phyloP scores from a whole-genome alignment of 2,113 vertebrate species.

The Amia ocellicauda region DNA sequence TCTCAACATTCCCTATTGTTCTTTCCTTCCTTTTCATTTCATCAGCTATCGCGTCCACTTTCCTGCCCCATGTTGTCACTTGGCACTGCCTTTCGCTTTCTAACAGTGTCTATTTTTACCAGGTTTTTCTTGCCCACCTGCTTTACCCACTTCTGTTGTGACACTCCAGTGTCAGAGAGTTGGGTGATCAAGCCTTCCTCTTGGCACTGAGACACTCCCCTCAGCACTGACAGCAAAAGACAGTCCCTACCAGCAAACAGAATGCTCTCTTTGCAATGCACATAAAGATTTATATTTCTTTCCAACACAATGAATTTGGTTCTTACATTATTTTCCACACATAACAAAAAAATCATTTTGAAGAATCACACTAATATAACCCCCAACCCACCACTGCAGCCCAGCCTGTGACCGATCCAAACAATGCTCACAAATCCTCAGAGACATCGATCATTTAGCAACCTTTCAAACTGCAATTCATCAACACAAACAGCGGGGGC shows the following conservation, averaged over 20 bases:
- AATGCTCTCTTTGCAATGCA: too few relatives aligned
- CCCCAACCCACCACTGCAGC: too few relatives aligned
- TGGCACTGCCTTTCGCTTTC: constrained; percentile 33
- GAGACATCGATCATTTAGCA: too few relatives aligned
- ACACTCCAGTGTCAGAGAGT: not conserved
- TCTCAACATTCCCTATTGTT: constrained; percentile 29
- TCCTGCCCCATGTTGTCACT: constrained; percentile 23
- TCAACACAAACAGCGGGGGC: too few relatives aligned
- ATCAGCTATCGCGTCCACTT: constrained; percentile 29
- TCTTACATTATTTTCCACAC: not conserved
- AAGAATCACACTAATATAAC: too few relatives aligned
- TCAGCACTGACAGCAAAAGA: not conserved
- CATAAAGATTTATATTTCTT: too few relatives aligned
- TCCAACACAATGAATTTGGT: too few relatives aligned
- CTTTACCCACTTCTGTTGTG: not conserved
- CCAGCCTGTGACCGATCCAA: too few relatives aligned
- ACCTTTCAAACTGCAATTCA: too few relatives aligned
- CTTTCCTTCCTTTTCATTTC: constrained; percentile 26
- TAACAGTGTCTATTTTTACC: constrained; percentile 7
- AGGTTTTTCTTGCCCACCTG: not conserved
- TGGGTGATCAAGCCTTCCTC: not conserved
- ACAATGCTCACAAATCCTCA: too few relatives aligned
- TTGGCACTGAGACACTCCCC: not conserved
- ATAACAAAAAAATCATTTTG: too few relatives aligned
- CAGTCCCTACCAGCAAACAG: too few relatives aligned